Conservation (phyloP, 2,888 invertebrate genomes). For the Cremastinae sp. region DNA sequence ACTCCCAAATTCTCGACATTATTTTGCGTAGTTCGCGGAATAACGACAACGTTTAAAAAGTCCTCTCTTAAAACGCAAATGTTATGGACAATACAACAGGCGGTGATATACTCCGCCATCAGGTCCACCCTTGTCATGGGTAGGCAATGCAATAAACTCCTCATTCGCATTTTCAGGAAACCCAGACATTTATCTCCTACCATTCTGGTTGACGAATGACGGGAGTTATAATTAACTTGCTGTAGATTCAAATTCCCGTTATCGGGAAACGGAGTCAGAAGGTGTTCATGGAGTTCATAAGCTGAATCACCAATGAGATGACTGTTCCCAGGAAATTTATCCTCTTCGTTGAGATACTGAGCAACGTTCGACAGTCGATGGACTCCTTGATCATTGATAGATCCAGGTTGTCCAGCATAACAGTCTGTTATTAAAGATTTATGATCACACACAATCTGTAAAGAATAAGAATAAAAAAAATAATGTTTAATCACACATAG, state of each 20-base stretch:
- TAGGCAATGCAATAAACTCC: conserved; percentile 43
- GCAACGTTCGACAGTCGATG: conserved; percentile 47
- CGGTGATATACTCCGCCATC: conserved; percentile 47
- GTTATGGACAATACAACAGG: conserved; percentile 53
- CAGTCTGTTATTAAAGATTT: conserved; percentile 46
- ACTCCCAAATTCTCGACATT: too few relatives aligned
- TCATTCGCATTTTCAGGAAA: conserved; percentile 52
- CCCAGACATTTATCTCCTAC: conserved; percentile 48
- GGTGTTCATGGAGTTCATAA: conserved; percentile 47
- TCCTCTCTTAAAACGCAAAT: conserved; percentile 47
- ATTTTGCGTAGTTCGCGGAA: too few relatives aligned
- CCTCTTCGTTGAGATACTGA: conserved; percentile 23
- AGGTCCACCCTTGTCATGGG: conserved; percentile 31
- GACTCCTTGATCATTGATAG: conserved; percentile 52
- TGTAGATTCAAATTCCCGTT: conserved; percentile 44
- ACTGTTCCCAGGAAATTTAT: conserved; percentile 48
- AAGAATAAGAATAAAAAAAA: conserved; percentile 28
- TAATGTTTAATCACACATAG: not conserved
- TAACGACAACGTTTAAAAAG: conserved; percentile 23
- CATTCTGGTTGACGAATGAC: conserved; percentile 46
- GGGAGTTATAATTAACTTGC: conserved; percentile 51
- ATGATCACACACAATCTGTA: conserved; percentile 50
- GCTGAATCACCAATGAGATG: conserved; percentile 51
- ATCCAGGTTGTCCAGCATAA: conserved; percentile 53
- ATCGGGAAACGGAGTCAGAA: conserved; percentile 47